Evolutionary conservation across 2,888 invertebrate species (phyloP), one percentile per base, ranked within the genome.

Genomic region (Cryptops parisi): DNA sequence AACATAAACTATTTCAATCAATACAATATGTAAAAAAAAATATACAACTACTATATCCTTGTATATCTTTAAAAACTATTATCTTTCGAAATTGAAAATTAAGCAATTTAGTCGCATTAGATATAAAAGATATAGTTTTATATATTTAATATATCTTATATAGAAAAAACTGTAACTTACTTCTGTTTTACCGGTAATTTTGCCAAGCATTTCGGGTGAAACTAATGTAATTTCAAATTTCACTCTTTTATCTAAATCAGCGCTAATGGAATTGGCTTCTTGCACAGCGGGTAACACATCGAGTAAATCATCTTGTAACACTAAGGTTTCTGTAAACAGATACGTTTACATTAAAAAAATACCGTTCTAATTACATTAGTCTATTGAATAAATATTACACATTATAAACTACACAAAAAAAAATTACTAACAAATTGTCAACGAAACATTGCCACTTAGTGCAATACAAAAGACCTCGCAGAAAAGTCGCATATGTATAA

Each of bases 191-290:
- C 72, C 73, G 15, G 61, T 60, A 17, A 50, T 58, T 3, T 62
- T 62, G 4, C 73, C 74, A 23, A 73, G 58, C 46, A 73, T 71
- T 59, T 75, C 72, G 9, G 75, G 71, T 9, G 74, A 68, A 45
- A 74, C 70, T 33, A 76, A 63, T 53, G 74, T 64, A 24, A 74
- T 67, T 59, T 76, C 75, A 63, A 76, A 76, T 58, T 69, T 69
- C 19, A 69, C 69, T 57, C 67, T 66, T 60, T 73, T 71, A 59
- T 72, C 71, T 50, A 76, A 63, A 55, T 74, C 75, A 55, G 72
- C 70, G 47, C 71, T 71, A 62, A 76, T 75, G 46, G 71, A 68
- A 63, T 76, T 76, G 4, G 75, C 75, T 59, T 75, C 69, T 54
- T 74, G 71, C 2, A 75, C 69, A 17, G 68, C 67, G 2, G 75